Base-by-base conservation (phyloP, 2,113 vertebrate genomes). In the Pluvianellus socialis region DNA sequence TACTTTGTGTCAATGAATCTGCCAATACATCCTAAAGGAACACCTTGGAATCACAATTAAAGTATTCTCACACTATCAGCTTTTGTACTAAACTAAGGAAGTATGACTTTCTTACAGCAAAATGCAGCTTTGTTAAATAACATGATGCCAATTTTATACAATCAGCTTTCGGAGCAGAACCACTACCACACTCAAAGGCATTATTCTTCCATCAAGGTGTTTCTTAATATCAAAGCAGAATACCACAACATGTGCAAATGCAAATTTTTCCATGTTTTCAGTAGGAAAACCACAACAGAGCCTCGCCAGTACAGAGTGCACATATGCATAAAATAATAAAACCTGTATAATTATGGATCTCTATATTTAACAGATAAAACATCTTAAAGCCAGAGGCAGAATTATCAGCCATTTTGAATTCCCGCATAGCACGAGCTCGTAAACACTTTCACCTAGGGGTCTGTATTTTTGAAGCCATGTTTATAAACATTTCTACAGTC, bases 261-360 rank as follows among this genome's bases (percentile, higher is more conserved):
- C 6, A 61, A 91, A 68, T 67, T 59, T 63, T 81, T 35, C 77
- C 59, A 42, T 27, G 26, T 59, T 77, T 77, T 72, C 65, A 32
- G 40, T 4, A 67, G 9, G 45, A 71, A 95, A 95, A 94, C 82
- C 79, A 85, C 92, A 94, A 84, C 52, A 92, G 21, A 94, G 75
- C 32, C 79, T 63, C 74, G 38, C 58, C 19, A 42, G 55, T 44
- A n/a, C 23, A 58, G 14, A 79, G 30, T 35, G 52, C 30, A 61
- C 3, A 38, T 19, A 62, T 11, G 22, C 42, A 88, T 58, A 49
- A 85, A 89, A 76, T 26, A 74, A 77, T 68, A 61, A 77, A 92
- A 50, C 27, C 61, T 49, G 24, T 42, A 9, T 56, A 91, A 82
- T 82, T 71, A 88, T 10, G 20, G 47, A 42, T 10, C 26, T 14